Base-by-base conservation (phyloP, 2,888 invertebrate genomes). In the Diabrotica balteata region DNA sequence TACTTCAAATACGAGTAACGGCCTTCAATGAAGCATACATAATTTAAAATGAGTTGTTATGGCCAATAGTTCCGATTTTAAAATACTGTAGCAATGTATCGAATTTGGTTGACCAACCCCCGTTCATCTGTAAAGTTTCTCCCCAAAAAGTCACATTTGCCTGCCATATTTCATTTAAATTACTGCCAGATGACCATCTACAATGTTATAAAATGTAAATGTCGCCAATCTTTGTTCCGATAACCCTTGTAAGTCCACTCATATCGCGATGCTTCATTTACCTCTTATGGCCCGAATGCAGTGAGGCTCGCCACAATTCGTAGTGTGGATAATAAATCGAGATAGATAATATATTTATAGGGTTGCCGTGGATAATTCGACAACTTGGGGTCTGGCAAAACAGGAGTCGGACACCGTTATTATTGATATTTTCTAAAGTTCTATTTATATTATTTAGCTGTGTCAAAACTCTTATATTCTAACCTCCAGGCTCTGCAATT, bases 171-270 rank as follows among this genome's bases (percentile, higher is more conserved):
- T 80, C 80, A 81, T 81, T 78, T 77, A 79, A 81, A 82, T 81
- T 80, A 79, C 80, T 73, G 72, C 71, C 78, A 80, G 81, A 80
- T 81, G 82, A 80, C 81, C 81, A 79, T 79, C 79, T 77, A 79
- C 78, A 81, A 80, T 80, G 81, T 80, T 78, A 80, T 79, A 80
- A 81, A 81, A 82, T 81, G 81, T 81, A 81, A 82, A 82, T 82
- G 80, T 70, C 76, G 71, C 76, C 79, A 77, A 80, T 77, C 76
- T 73, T 74, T 73, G 72, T 73, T 57, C 71, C 75, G 78, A 79
- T 81, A 82, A 81, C 81, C 82, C 82, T 81, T 81, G 75, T 76
- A 74, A 68, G 78, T 77, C 76, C 74, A 73, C 73, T 75, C 72
- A 78, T 77, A 75, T 77, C 74, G 80, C 74, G 77, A 80, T 80